These are phyloP conservation scores for Napeogenes inachia DNA, from an alignment of 2,888 invertebrate species.

Conservation along the genomic window DNA sequence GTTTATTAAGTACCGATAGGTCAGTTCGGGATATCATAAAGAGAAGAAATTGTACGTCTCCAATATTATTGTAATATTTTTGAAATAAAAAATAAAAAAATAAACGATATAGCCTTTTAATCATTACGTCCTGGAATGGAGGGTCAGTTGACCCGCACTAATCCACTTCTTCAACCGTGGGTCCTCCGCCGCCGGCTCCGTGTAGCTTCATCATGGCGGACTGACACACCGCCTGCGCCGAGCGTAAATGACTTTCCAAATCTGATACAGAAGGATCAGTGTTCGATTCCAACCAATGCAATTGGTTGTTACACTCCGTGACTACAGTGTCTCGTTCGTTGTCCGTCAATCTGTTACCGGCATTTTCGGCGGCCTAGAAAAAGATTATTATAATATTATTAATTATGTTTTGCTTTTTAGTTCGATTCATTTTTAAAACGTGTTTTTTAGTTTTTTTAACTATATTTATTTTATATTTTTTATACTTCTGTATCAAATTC, in stretches of 20 bases:
- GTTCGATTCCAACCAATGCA: conserved; percentile 89
- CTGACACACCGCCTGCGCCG: conserved; percentile 84
- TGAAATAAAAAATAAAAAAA: conserved; percentile 46
- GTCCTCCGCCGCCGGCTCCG: conserved; percentile 75
- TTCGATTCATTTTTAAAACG: too few relatives aligned
- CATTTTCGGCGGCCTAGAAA: conserved; percentile 79
- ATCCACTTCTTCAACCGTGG: conserved; percentile 72
- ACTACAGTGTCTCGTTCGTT: conserved; percentile 83
- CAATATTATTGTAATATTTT: conserved; percentile 51
- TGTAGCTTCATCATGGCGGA: conserved; percentile 92
- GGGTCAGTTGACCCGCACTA: conserved; percentile 6
- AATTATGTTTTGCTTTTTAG: too few relatives aligned
- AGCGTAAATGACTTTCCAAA: conserved; percentile 85
- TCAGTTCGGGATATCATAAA: too few relatives aligned
- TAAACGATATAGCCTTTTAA: not conserved
- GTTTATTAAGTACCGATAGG: too few relatives aligned
- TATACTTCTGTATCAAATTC: too few relatives aligned
- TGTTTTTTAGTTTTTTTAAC: too few relatives aligned
- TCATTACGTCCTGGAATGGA: too few relatives aligned
- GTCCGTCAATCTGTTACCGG: conserved; percentile 81
- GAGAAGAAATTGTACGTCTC: too few relatives aligned
- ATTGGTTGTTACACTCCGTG: conserved; percentile 82
- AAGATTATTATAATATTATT: too few relatives aligned
- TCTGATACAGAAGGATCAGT: conserved; percentile 87
- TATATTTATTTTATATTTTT: too few relatives aligned